These are phyloP conservation scores for Leucopsar rothschildi DNA, from an alignment of 2,113 vertebrate species.

Conservation along the genomic window DNA sequence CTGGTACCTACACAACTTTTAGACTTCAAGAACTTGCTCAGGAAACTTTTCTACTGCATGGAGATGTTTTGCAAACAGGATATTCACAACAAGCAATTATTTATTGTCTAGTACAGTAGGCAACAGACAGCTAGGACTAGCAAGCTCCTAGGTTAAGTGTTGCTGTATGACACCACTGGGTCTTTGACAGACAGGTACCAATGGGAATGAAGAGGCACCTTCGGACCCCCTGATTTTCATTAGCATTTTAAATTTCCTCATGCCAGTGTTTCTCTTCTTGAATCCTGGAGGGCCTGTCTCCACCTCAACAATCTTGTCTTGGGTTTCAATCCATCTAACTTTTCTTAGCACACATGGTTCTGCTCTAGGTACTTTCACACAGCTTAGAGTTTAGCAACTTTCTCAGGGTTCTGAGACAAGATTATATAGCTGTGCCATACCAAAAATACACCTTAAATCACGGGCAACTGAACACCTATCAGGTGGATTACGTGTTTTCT, in stretches of 20 bases:
- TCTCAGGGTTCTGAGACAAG: neutral
- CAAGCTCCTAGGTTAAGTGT: neutral
- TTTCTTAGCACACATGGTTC: neutral
- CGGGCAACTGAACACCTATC: neutral
- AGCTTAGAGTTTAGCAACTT: neutral
- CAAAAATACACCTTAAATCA: neutral
- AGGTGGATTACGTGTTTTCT: neutral
- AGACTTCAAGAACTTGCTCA: neutral
- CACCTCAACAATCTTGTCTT: neutral
- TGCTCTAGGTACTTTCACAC: neutral
- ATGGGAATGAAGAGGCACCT: neutral
- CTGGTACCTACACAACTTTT: neutral
- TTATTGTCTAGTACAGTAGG: neutral
- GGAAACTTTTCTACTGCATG: neutral
- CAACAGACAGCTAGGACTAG: neutral
- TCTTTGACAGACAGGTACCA: neutral
- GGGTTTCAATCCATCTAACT: neutral
- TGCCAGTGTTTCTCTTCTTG: neutral
- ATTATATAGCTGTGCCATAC: neutral
- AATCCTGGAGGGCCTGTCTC: neutral
- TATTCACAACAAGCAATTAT: neutral
- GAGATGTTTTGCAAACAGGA: neutral
- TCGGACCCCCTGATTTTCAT: neutral
- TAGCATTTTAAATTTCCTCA: neutral
- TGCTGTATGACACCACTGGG: neutral